Percentiles rank a stretch among this genome's conserved stretches.
Conservation (phyloP, 2,888 invertebrate species). For the Pocota personata region DNA sequence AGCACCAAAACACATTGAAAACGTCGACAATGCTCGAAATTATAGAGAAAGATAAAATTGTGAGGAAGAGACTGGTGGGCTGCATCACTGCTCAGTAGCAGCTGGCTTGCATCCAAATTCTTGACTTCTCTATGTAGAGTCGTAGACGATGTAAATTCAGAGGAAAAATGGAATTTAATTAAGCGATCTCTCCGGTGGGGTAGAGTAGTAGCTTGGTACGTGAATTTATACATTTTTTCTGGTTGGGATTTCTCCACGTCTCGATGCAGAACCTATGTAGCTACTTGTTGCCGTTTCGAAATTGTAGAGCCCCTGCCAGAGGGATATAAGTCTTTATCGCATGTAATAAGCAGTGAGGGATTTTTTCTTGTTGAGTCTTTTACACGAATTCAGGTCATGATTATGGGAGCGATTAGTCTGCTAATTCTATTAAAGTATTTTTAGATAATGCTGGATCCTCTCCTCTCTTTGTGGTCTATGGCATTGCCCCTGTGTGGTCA, state of each 20-base stretch:
- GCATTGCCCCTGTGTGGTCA: not conserved
- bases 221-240: not conserved
- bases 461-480: no score
- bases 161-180: constrained; percentile 69
- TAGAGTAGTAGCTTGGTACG: constrained; percentile 1
- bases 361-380: not conserved
- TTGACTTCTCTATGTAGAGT: constrained; percentile 19
- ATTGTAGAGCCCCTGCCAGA: not conserved
- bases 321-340: not conserved
- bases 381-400: constrained; percentile 54
- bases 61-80: not conserved
- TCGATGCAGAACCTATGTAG: not conserved
- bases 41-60: not conserved
- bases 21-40: constrained; percentile 29
- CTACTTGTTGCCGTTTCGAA: constrained; percentile 1
- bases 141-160: constrained; percentile 54
- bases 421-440: constrained; percentile 39
- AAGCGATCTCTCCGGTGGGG: constrained; percentile 40
- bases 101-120: constrained; percentile 65
- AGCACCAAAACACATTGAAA: constrained; percentile 28
- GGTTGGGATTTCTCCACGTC: not conserved
- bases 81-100: not conserved
- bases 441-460: not conserved
- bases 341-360: not conserved
- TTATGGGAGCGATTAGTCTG: constrained; percentile 63